Percentiles rank a stretch among this genome's conserved stretches.
Evolutionary conservation across 1,140 invertebrate species (phyloP).

Genomic region (Euwallacea similis): DNA sequence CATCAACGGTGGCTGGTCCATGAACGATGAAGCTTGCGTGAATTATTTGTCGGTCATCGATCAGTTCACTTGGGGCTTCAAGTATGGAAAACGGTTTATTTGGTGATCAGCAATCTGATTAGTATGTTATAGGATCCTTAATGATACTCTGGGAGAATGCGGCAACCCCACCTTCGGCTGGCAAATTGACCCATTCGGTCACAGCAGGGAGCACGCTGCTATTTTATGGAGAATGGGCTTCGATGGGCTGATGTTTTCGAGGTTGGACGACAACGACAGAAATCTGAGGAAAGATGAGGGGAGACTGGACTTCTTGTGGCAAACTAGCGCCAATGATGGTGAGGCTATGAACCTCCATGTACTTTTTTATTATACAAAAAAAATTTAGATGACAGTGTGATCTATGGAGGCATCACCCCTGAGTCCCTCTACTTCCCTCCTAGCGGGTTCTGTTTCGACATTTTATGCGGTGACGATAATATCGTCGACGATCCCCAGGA

Average conservation of each 20-base stretch:
- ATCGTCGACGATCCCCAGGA: slow-evolving; percentile 58
- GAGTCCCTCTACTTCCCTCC: slow-evolving; percentile 65
- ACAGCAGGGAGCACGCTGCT: slow-evolving; percentile 69
- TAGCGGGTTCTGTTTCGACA: slow-evolving; percentile 73
- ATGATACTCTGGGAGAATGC: slow-evolving; percentile 66
- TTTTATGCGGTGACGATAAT: slow-evolving; percentile 67
- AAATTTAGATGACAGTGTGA: slow-evolving; percentile 28
- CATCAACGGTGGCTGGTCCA: slow-evolving; percentile 69
- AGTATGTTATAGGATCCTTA: slow-evolving; percentile 18
- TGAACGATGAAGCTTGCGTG: slow-evolving; percentile 80
- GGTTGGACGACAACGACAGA: slow-evolving; percentile 77
- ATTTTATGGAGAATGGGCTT: slow-evolving; percentile 70
- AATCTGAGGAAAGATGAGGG: slow-evolving; percentile 61
- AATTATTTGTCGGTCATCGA: slow-evolving; percentile 85
- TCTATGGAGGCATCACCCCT: slow-evolving; percentile 33
- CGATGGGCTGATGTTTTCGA: slow-evolving; percentile 72
- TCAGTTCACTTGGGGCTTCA: slow-evolving; percentile 69
- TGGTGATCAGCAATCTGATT: background rate
- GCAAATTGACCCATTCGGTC: slow-evolving; percentile 78
- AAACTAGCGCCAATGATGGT: slow-evolving; percentile 63
- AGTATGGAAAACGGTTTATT: slow-evolving; percentile 50
- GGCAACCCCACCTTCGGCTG: slow-evolving; percentile 68
- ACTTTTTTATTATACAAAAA: background rate
- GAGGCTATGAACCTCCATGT: slow-evolving; percentile 25
- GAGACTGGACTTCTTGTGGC: slow-evolving; percentile 77